phyloP scores from a whole-genome alignment of 2,888 invertebrate species.

The Papilio protenor region DNA sequence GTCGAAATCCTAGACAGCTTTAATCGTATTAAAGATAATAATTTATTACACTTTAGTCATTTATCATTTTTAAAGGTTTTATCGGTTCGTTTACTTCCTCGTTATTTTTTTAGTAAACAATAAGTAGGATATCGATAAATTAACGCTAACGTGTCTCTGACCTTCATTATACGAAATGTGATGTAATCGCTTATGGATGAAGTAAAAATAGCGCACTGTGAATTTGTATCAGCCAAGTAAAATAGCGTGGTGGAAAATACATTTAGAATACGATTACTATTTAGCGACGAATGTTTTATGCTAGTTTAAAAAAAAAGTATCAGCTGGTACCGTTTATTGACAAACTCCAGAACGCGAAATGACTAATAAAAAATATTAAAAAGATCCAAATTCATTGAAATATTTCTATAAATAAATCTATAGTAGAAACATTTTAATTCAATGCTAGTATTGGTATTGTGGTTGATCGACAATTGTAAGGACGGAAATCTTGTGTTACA shows the following conservation, averaged over 20 bases:
- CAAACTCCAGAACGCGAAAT: background rate
- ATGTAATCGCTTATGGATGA: conserved; percentile 13
- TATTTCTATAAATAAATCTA: background rate
- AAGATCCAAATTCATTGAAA: background rate
- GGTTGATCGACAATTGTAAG: conserved; percentile 14
- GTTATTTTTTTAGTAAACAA: conserved; percentile 24
- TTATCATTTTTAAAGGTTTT: conserved; percentile 8
- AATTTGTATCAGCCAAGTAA: conserved; percentile 4
- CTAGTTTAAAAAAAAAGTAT: background rate
- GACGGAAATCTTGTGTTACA: conserved; percentile 25
- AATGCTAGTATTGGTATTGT: conserved; percentile 12
- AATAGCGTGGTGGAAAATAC: background rate
- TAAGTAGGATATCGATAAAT: conserved; percentile 32
- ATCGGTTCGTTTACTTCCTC: conserved; percentile 10
- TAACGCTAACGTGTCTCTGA: conserved; percentile 5
- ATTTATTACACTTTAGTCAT: background rate
- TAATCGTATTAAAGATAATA: conserved; percentile 14
- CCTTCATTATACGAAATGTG: conserved; percentile 18
- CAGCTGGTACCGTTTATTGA: background rate
- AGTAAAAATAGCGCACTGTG: conserved; percentile 8
- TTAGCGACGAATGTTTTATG: background rate
- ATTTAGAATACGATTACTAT: background rate
- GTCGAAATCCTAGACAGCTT: background rate
- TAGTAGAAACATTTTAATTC: background rate
- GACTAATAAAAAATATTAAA: background rate